These are phyloP conservation scores for Microtus richardsoni DNA, from an alignment of 2,113 vertebrate species.

Conservation along the genomic window DNA sequence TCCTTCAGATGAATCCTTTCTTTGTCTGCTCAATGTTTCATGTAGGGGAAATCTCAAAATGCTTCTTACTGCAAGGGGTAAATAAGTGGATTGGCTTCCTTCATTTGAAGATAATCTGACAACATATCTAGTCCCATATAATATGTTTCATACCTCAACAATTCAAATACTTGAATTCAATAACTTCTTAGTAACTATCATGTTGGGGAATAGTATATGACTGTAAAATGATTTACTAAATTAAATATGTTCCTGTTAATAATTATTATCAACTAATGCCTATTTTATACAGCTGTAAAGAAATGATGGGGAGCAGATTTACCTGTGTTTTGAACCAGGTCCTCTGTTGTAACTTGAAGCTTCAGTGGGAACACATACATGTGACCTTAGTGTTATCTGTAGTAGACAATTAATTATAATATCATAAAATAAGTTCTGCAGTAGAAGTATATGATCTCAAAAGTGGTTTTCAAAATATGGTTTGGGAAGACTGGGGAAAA, in stretches of 20 bases:
- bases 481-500: neutral
- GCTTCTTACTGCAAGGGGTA: neutral
- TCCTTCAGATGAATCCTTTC: neutral
- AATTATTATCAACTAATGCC: neutral
- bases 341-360: neutral
- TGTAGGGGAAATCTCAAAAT: neutral
- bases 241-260: neutral
- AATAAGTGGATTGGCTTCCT: neutral
- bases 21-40: neutral
- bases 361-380: rapidly evolving
- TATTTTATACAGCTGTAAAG: neutral
- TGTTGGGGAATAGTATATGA: neutral
- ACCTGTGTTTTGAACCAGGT: neutral
- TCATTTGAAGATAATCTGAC: neutral
- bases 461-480: neutral
- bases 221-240: neutral
- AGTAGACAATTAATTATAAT: neutral
- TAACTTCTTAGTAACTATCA: neutral
- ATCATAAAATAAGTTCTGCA: neutral
- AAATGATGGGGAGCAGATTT: neutral
- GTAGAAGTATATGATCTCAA: neutral
- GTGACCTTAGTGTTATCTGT: neutral
- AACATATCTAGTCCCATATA: neutral
- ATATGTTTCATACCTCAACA: neutral
- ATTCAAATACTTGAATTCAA: neutral